phyloP scores from a whole-genome alignment of 2,113 vertebrate species.

The Balaeniceps rex region DNA sequence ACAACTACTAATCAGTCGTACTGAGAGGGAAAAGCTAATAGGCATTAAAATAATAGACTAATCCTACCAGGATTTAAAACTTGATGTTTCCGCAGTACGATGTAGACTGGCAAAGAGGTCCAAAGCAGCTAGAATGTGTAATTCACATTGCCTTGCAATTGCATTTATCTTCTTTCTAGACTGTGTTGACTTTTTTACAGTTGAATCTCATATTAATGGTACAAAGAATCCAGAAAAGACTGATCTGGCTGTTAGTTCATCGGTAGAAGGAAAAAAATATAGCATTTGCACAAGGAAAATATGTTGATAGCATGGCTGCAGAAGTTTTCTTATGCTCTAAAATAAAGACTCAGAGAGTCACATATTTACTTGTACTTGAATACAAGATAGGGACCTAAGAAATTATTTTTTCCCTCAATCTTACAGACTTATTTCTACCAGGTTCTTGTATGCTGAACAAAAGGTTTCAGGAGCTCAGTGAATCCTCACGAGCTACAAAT shows the following conservation, averaged over 20 bases:
- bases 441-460: not conserved
- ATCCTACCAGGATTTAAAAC: not conserved
- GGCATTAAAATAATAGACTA: not conserved
- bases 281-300: not conserved
- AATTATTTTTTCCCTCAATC: not conserved
- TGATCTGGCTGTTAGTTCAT: not conserved
- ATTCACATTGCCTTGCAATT: not conserved
- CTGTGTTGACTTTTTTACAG: not conserved
- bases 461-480: not conserved
- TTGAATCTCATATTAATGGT: not conserved
- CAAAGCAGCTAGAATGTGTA: not conserved
- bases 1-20: not conserved
- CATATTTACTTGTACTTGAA: not conserved
- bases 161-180: not conserved
- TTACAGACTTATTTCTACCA: not conserved
- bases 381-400: not conserved
- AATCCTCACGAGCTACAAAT: not conserved
- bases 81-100: not conserved
- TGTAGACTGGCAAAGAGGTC: not conserved
- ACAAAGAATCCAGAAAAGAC: not conserved
- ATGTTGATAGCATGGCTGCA: not conserved
- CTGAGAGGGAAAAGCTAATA: not conserved
- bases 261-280: not conserved
- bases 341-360: not conserved
- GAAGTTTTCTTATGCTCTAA: not conserved